A percentile compares a stretch with the other conserved stretches of the same genome.
phyloP scores from a whole-genome alignment of 2,113 vertebrate species.

The Zingel zingel region DNA sequence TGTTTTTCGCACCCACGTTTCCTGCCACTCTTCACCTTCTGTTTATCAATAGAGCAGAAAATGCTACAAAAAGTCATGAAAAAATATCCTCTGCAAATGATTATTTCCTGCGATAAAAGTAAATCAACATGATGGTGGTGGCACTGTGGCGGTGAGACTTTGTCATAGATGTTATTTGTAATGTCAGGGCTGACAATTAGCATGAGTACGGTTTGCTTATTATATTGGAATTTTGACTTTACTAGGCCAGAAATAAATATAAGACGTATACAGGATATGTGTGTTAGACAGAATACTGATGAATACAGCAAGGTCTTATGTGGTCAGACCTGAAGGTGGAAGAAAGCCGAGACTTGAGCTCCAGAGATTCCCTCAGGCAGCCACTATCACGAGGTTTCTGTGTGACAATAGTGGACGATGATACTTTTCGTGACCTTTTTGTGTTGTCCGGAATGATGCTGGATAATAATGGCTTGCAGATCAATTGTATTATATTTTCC shows the following conservation, averaged over 20 bases:
- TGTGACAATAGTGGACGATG: not conserved
- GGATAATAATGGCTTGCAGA: not conserved
- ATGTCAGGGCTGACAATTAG: not conserved
- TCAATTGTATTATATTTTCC: not conserved
- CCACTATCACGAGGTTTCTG: not conserved
- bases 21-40: not conserved
- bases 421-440: not conserved
- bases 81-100: not conserved
- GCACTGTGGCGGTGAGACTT: not conserved
- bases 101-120: not conserved
- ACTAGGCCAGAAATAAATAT: not conserved
- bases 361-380: not conserved
- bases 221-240: not conserved
- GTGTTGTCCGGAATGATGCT: not conserved
- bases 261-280: not conserved
- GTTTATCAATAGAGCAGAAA: not conserved
- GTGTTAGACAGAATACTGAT: not conserved
- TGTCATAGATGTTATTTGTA: too few relatives aligned
- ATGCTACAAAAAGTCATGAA: not conserved
- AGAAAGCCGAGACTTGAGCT: not conserved
- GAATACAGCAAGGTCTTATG: not conserved
- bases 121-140: not conserved
- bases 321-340: not conserved
- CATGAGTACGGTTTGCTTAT: not conserved
- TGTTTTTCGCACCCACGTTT: not conserved